phyloP scores from a whole-genome alignment of 2,113 vertebrate genomes.

The Myiopsitta monachus region DNA sequence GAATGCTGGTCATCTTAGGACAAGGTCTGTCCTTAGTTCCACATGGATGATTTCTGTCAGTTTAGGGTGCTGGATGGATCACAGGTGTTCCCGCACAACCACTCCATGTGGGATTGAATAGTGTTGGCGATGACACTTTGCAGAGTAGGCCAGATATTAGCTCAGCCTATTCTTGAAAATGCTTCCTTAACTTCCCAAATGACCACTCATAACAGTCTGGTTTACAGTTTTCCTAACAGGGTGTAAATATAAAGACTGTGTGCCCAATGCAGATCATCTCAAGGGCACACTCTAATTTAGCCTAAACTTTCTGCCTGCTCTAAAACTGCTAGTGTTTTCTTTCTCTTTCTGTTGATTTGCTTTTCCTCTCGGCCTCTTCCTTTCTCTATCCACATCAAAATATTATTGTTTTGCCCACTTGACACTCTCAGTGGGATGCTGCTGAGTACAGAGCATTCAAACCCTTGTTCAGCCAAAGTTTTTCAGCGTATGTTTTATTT shows the following conservation, averaged over 20 bases:
- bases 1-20: neutral
- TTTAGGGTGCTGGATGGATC: neutral
- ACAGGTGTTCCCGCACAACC: neutral
- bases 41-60: fast-evolving
- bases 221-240: neutral
- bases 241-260: neutral
- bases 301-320: neutral
- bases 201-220: neutral
- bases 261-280: neutral
- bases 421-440: slow-evolving; percentile 48
- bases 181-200: neutral
- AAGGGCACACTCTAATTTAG: neutral
- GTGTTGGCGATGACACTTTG: neutral
- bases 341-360: neutral
- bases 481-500: slow-evolving; percentile 52
- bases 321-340: neutral
- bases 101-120: neutral
- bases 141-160: neutral
- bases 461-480: slow-evolving; percentile 10
- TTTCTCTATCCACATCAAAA: slow-evolving; percentile 44
- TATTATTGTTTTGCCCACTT: slow-evolving; percentile 60
- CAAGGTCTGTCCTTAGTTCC: neutral
- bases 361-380: slow-evolving; percentile 1
- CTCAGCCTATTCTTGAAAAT: neutral
- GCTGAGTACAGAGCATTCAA: neutral